Conservation (phyloP, 2,797 vertebrate species). For the Acropternis orthonyx region DNA sequence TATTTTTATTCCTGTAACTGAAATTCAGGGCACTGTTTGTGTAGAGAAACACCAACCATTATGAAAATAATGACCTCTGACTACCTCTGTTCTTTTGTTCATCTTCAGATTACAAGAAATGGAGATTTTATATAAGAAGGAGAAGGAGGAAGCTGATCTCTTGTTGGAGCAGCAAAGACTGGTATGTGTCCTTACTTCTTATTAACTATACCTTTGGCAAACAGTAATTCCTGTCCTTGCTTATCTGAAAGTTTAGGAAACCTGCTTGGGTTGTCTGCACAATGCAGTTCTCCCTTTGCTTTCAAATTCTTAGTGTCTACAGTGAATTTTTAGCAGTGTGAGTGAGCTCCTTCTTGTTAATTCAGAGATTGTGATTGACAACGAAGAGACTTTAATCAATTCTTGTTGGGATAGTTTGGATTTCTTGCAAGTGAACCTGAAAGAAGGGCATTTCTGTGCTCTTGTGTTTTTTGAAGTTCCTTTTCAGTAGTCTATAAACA, state of each 20-base stretch:
- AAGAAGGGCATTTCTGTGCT: constrained; percentile 17
- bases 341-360: constrained; percentile 16
- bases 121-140: constrained; percentile 98
- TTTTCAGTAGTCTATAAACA: constrained; percentile 24
- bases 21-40: neutral
- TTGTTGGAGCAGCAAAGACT: constrained; percentile 97
- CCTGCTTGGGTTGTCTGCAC: constrained; percentile 48
- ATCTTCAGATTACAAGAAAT: constrained; percentile 93
- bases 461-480: constrained; percentile 26
- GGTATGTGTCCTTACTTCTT: constrained; percentile 79
- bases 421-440: constrained; percentile 9
- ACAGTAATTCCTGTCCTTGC: constrained; percentile 41
- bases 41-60: neutral
- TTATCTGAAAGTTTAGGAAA: constrained; percentile 38
- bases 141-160: constrained; percentile 98
- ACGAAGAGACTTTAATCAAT: neutral
- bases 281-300: constrained; percentile 42
- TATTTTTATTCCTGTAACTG: neutral
- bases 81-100: neutral
- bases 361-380: neutral
- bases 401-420: neutral
- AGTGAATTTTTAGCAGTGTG: neutral
- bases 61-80: neutral
- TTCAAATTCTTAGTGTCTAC: constrained; percentile 15
- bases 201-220: constrained; percentile 40